Evolutionary conservation across 2,113 vertebrate species (phyloP).

Genomic region (Clarias gariepinus): DNA sequence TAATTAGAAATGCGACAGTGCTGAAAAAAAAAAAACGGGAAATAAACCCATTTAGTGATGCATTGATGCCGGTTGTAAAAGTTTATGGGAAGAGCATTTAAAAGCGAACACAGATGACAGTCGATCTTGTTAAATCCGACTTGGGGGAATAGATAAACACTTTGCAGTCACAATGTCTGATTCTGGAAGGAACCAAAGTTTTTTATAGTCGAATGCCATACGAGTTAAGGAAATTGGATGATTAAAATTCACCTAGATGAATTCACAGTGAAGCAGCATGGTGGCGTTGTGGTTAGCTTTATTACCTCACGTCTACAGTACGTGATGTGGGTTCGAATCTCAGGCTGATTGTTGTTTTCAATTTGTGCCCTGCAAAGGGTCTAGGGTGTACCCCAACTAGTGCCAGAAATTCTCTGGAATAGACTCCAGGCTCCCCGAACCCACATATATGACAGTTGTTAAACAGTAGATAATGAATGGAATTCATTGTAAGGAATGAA

Average conservation of each 20-base stretch:
- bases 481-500: not conserved
- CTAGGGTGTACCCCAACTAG: no score
- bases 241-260: not conserved
- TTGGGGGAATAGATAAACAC: not conserved
- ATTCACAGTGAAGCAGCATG: not conserved
- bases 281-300: no score
- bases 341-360: no score
- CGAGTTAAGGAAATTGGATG: not conserved
- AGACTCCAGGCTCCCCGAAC: no score
- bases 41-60: not conserved
- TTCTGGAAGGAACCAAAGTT: not conserved
- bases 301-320: no score
- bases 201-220: not conserved
- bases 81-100: slow-evolving; percentile 1
- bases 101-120: not conserved
- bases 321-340: no score
- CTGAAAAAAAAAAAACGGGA: not conserved
- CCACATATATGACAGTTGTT: no score
- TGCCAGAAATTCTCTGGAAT: no score
- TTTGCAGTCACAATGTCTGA: not conserved
- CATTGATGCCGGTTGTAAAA: slow-evolving; percentile 1
- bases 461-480: no score
- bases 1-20: slow-evolving; percentile 41
- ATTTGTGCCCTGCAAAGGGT: no score
- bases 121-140: not conserved